Conservation (phyloP, 2,797 vertebrate species). For the Pagetopsis macropterus region DNA sequence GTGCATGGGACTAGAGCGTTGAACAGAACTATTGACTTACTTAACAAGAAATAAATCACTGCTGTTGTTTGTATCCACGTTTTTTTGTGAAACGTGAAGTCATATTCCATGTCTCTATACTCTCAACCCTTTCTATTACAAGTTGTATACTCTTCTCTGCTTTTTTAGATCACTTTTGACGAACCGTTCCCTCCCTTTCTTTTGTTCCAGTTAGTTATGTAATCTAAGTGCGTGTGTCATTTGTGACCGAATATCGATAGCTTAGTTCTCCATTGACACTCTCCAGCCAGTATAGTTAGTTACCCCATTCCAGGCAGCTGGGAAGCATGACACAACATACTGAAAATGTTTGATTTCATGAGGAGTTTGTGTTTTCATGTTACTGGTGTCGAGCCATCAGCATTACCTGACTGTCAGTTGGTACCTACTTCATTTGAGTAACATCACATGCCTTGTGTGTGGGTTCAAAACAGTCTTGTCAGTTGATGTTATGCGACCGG, state of each 20-base stretch:
- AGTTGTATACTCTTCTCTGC: neutral
- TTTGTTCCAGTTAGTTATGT: slow-evolving; percentile 62
- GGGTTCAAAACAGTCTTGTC: slow-evolving; percentile 70
- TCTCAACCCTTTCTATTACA: neutral
- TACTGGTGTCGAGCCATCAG: slow-evolving; percentile 23
- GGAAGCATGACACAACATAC: slow-evolving; percentile 45
- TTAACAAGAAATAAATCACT: slow-evolving; percentile 57
- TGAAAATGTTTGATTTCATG: slow-evolving; percentile 42
- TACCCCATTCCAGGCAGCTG: slow-evolving; percentile 6
- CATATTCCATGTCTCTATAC: slow-evolving; percentile 18
- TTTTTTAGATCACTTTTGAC: slow-evolving; percentile 39
- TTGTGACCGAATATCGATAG: slow-evolving; percentile 62
- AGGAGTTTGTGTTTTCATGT: slow-evolving; percentile 13
- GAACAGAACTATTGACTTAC: slow-evolving; percentile 69
- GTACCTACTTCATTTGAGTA: slow-evolving; percentile 65
- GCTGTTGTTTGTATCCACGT: slow-evolving; percentile 58
- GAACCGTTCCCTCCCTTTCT: slow-evolving; percentile 28
- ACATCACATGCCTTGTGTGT: slow-evolving; percentile 72
- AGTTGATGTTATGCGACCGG: slow-evolving; percentile 73
- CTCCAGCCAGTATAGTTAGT: slow-evolving; percentile 25
- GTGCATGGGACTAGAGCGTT: slow-evolving; percentile 43
- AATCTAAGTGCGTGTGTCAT: slow-evolving; percentile 56
- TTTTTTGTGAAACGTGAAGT: slow-evolving; percentile 35
- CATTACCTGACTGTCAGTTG: slow-evolving; percentile 43
- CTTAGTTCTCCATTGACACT: slow-evolving; percentile 42